Evolutionary conservation across 2,888 invertebrate species (phyloP).

Genomic region (Cerceris ruficornis): DNA sequence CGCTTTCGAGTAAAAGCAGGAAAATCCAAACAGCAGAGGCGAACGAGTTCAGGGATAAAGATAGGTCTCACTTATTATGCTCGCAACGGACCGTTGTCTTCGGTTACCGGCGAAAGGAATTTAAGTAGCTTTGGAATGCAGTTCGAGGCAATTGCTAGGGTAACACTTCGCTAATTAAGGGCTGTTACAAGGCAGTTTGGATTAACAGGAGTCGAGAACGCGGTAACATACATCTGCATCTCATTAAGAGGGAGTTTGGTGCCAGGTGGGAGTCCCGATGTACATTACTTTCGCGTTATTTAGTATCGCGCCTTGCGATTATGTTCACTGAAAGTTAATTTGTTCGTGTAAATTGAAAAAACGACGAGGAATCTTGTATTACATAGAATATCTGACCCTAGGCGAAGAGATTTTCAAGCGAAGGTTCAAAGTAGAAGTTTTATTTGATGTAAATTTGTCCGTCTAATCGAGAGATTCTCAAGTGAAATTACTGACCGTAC

Average conservation of each 20-base stretch:
- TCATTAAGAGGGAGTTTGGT: conserved; percentile 61
- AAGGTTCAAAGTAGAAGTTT: too few species aligned
- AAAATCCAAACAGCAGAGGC: neutral
- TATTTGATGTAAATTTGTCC: too few species aligned
- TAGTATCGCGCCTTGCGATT: conserved; percentile 17
- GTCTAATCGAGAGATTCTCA: too few species aligned
- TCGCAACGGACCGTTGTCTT: conserved; percentile 51
- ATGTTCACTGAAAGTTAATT: neutral
- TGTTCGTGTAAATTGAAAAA: neutral
- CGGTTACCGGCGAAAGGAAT: conserved; percentile 47
- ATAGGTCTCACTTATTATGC: conserved; percentile 53
- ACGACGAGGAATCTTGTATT: too few species aligned
- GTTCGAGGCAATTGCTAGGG: conserved; percentile 70
- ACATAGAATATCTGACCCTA: too few species aligned
- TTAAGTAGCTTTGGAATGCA: conserved; percentile 65
- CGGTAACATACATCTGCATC: conserved; percentile 66
- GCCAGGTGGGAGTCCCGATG: conserved; percentile 44
- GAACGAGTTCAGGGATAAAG: conserved; percentile 41
- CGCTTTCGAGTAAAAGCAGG: neutral
- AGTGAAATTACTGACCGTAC: too few species aligned
- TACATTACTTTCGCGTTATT: conserved; percentile 41
- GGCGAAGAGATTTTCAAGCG: too few species aligned
- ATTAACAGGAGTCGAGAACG: conserved; percentile 21
- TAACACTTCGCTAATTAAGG: conserved; percentile 76
- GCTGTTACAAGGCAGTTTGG: conserved; percentile 62